A percentile compares a stretch with the other conserved stretches of the same genome.
Evolutionary conservation across 2,888 invertebrate species (phyloP).

Genomic region (Philereme vetulata): DNA sequence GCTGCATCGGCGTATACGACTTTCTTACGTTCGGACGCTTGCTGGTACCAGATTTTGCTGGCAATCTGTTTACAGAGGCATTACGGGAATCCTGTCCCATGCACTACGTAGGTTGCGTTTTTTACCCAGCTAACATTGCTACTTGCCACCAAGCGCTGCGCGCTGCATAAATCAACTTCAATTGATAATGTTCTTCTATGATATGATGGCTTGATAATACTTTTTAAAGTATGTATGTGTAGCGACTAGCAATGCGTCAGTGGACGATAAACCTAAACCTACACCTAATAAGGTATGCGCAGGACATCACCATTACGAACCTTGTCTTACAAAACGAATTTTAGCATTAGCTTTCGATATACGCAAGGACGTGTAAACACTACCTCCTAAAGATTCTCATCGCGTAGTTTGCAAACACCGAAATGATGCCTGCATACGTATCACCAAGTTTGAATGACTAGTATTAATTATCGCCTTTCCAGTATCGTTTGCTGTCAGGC

Average conservation of each 20-base stretch:
- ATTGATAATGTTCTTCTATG: too few species aligned
- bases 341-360: slow-evolving; percentile 53
- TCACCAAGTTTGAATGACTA: slow-evolving; percentile 46
- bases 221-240: not conserved
- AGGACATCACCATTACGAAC: slow-evolving; percentile 60
- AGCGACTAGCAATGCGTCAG: not conserved
- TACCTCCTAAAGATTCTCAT: slow-evolving; percentile 43
- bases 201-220: not conserved
- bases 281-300: slow-evolving; percentile 54
- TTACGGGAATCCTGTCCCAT: too few species aligned
- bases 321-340: slow-evolving; percentile 66
- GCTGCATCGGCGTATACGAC: not conserved
- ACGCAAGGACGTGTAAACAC: slow-evolving; percentile 62
- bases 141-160: too few species aligned
- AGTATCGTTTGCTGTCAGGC: slow-evolving; percentile 43
- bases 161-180: too few species aligned
- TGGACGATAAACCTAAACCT: slow-evolving; percentile 12
- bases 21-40: too few species aligned
- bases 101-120: too few species aligned
- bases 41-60: too few species aligned
- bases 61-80: too few species aligned
- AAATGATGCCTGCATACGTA: slow-evolving; percentile 43
- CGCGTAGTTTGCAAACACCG: slow-evolving; percentile 47
- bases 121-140: too few species aligned
- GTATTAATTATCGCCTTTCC: slow-evolving; percentile 64